These are phyloP conservation scores for Galago senegalensis DNA, from an alignment of 2,797 vertebrate species.

Conservation along the genomic window DNA sequence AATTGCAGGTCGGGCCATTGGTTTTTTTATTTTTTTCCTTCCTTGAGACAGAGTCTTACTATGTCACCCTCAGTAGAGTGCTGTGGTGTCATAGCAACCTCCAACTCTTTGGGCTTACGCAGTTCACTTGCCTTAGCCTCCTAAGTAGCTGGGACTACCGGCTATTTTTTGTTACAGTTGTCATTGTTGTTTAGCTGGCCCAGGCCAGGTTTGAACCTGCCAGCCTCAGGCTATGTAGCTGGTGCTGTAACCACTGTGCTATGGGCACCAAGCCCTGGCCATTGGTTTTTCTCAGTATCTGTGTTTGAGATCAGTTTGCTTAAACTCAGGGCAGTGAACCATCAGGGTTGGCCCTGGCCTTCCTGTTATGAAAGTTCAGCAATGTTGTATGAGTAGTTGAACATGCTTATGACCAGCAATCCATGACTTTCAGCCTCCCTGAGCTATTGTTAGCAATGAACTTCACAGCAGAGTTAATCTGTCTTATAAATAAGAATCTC, in stretches of 20 bases:
- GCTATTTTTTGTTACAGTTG: too few species aligned
- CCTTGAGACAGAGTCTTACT: too few species aligned
- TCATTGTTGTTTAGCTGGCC: too few species aligned
- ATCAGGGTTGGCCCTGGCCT: neutral
- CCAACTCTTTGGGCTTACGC: too few species aligned
- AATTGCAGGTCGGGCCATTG: neutral
- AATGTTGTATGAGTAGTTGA: slow-evolving; percentile 40
- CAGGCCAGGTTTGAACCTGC: too few species aligned
- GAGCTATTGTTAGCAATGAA: slow-evolving; percentile 43
- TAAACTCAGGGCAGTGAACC: neutral
- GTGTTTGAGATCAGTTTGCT: slow-evolving; percentile 22
- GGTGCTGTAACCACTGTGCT: too few species aligned
- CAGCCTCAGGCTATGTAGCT: too few species aligned
- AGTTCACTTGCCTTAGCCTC: too few species aligned
- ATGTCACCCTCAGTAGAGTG: too few species aligned
- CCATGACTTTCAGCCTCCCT: neutral
- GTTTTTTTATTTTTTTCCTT: neutral
- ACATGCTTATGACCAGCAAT: neutral
- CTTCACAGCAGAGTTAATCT: slow-evolving; percentile 67
- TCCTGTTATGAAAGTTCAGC: neutral
- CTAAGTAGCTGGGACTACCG: too few species aligned
- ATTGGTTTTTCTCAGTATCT: neutral
- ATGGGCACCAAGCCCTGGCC: neutral
- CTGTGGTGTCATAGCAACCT: too few species aligned
- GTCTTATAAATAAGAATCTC: slow-evolving; percentile 44